phyloP scores from a whole-genome alignment of 2,113 vertebrate genomes.

The Scopus umbretta region DNA sequence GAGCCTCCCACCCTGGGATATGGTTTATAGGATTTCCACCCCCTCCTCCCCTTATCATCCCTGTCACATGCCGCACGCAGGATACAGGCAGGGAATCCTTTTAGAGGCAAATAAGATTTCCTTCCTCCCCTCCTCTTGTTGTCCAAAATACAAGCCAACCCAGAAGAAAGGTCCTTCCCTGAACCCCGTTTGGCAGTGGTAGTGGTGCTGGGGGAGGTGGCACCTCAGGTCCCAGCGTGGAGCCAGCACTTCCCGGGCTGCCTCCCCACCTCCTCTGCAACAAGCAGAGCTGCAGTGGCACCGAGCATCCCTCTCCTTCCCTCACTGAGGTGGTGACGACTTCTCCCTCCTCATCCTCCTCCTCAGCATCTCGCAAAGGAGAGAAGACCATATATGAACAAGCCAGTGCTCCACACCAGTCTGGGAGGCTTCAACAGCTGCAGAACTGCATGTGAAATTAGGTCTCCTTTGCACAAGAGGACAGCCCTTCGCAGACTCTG shows the following conservation, averaged over 20 bases:
- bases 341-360: neutral
- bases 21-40: neutral
- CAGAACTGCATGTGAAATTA: neutral
- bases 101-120: neutral
- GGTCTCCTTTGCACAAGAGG: neutral
- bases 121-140: neutral
- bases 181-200: neutral
- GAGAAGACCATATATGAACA: neutral
- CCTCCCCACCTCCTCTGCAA: neutral
- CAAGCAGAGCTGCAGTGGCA: fast-evolving
- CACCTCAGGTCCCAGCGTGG: neutral
- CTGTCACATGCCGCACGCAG: neutral
- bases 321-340: neutral
- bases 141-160: neutral
- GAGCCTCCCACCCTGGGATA: neutral
- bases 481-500: neutral
- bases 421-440: neutral
- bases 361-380: neutral
- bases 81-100: neutral
- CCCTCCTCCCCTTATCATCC: neutral
- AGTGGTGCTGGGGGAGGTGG: neutral
- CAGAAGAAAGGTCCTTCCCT: neutral
- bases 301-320: neutral
- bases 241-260: neutral
- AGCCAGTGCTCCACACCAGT: neutral